A percentile compares a stretch with the other conserved stretches of the same genome.
These are phyloP conservation scores for Sorex maritimensis DNA, from an alignment of 2,797 vertebrate genomes.

Conservation along the genomic window DNA sequence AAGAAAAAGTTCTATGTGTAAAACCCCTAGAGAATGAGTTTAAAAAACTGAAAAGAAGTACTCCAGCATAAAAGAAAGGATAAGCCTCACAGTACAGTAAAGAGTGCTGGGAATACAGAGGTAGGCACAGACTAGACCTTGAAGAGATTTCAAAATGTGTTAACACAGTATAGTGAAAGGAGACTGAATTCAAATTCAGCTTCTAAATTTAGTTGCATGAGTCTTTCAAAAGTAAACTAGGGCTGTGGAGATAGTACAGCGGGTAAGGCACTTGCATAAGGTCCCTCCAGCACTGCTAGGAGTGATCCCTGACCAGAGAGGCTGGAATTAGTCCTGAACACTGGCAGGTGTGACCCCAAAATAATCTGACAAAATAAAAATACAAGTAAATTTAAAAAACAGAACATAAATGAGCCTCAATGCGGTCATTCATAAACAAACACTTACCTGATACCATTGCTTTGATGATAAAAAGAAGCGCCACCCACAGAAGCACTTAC, in stretches of 20 bases:
- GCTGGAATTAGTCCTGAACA: too few relatives aligned
- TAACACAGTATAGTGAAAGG: background rate
- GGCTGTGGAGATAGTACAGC: background rate
- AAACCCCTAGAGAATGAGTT: background rate
- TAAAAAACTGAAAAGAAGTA: background rate
- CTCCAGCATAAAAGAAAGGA: background rate
- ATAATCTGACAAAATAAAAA: too few relatives aligned
- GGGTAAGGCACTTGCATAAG: too few relatives aligned
- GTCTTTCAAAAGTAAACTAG: background rate
- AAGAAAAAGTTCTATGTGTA: background rate
- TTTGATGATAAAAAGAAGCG: background rate
- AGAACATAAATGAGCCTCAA: background rate
- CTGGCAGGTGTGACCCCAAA: too few relatives aligned
- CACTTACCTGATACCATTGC: background rate
- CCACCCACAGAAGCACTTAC: background rate
- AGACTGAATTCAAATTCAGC: background rate
- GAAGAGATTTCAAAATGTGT: background rate
- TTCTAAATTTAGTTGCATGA: background rate
- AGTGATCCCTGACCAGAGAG: too few relatives aligned
- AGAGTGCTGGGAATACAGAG: background rate
- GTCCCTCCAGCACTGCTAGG: too few relatives aligned
- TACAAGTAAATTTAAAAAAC: too few relatives aligned
- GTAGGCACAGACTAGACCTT: background rate
- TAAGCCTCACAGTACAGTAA: background rate
- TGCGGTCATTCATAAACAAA: constrained; percentile 28